phyloP scores from a whole-genome alignment of 2,888 invertebrate genomes.

The Aplocera efformata region DNA sequence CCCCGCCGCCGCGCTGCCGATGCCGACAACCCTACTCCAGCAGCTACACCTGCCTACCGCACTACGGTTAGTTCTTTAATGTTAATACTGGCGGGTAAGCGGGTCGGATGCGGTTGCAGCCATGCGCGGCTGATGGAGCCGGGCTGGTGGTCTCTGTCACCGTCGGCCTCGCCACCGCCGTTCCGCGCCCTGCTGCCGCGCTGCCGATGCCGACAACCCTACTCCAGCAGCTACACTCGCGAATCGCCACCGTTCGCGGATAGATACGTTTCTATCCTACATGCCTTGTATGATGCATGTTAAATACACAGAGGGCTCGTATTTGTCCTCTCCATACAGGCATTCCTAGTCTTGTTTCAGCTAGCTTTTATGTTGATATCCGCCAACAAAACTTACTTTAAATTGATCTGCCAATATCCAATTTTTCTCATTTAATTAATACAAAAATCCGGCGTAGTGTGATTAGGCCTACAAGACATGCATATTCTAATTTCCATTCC shows the following conservation, averaged over 20 bases:
- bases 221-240: conserved; percentile 70
- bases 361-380: no score
- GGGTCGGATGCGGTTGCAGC: conserved; percentile 64
- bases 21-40: conserved; percentile 66
- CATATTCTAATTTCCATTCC: conserved; percentile 3
- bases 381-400: no score
- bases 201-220: conserved; percentile 71
- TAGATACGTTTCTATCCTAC: no score
- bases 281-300: neutral
- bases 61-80: conserved; percentile 61
- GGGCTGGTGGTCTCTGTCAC: conserved; percentile 70
- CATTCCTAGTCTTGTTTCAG: no score
- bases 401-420: no score
- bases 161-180: conserved; percentile 73
- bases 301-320: no score
- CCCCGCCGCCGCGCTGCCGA: conserved; percentile 72
- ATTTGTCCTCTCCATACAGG: no score
- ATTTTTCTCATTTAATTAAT: no score
- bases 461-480: no score
- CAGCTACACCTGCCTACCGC: conserved; percentile 71
- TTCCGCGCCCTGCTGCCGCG: conserved; percentile 71
- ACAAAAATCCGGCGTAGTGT: no score
- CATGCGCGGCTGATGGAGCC: conserved; percentile 74
- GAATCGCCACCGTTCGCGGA: no score
- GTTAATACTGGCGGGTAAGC: conserved; percentile 64